Conservation (phyloP, 2,888 invertebrate species). For the Nomada ferruginata region DNA sequence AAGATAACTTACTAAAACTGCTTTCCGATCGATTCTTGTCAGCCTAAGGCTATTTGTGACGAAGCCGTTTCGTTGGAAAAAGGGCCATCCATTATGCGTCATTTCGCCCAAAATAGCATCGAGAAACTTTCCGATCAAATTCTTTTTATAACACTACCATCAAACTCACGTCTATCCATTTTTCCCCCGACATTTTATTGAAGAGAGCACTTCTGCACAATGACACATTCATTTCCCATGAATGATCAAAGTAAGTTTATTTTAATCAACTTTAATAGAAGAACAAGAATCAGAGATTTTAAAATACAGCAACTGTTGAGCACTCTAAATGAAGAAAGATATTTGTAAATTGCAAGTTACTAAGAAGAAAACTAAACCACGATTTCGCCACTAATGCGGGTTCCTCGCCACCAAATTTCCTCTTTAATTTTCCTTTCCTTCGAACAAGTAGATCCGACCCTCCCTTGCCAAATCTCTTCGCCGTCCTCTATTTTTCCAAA, state of each 20-base stretch:
- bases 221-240: too few relatives aligned
- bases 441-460: background rate
- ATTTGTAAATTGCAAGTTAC: too few relatives aligned
- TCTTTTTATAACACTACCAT: background rate
- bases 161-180: background rate
- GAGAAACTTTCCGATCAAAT: slow-evolving; percentile 5
- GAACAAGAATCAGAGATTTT: too few relatives aligned
- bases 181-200: background rate
- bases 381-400: background rate
- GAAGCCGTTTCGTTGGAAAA: slow-evolving; percentile 55
- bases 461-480: background rate
- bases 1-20: slow-evolving; percentile 67
- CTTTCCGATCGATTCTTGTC: slow-evolving; percentile 63
- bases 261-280: too few relatives aligned
- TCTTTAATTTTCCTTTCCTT: background rate
- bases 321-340: too few relatives aligned
- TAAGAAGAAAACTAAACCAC: background rate
- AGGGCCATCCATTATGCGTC: slow-evolving; percentile 44
- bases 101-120: slow-evolving; percentile 35
- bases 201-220: background rate
- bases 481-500: slow-evolving; percentile 6
- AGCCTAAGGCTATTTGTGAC: slow-evolving; percentile 60
- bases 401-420: background rate
- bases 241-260: too few relatives aligned
- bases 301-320: too few relatives aligned